Base-by-base conservation (phyloP, 92 coral and sea anemone genomes). In the Umimayanthus kanabou region DNA sequence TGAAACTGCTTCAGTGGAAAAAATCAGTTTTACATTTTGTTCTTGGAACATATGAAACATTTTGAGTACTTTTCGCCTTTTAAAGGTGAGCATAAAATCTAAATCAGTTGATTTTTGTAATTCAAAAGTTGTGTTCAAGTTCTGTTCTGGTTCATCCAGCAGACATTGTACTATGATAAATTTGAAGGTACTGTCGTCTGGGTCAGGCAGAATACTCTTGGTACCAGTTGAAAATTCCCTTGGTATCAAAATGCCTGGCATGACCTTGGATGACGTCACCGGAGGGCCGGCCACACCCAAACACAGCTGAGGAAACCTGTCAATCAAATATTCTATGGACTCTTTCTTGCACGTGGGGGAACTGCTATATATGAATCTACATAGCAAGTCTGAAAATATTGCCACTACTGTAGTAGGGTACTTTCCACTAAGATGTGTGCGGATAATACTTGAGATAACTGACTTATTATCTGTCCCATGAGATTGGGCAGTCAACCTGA, bases 231-330 rank as follows among this genome's bases (percentile, higher is more conserved):
- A 87, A 86, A 97, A 92, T 80, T 92, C 91, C 49, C 96, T 93
- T 75, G 98, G 98, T 42, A 97, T 94, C 80, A 90, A 55, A 73
- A 97, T 90, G 49, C 99, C 99, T 75, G 91, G 88, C 20, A 90
- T 87, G 50, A 97, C 78, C 33, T 79, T 80, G 2, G 99, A 97
- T 45, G 83, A 90, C 10, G 89, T 84, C 18, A 93, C 86, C n/a
- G 98, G 92, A 15, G 85, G 75, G n/a, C 99, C 97, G 69, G 90
- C 90, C 69, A 91, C 89, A 79, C 95, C 95, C 58, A 92, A 28
- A 72, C 98, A 96, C 45, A 91, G 77, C 50, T 95, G 93, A 50
- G 92, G 50, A 79, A 95, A 95, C 9, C 84, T 82, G 84, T 97
- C 99, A 26, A 97, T 65, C 30, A 93, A 25, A 30, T 81, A 84